Evolutionary conservation across 2,888 invertebrate species (phyloP).

Genomic region (Subacronicta megacephala): DNA sequence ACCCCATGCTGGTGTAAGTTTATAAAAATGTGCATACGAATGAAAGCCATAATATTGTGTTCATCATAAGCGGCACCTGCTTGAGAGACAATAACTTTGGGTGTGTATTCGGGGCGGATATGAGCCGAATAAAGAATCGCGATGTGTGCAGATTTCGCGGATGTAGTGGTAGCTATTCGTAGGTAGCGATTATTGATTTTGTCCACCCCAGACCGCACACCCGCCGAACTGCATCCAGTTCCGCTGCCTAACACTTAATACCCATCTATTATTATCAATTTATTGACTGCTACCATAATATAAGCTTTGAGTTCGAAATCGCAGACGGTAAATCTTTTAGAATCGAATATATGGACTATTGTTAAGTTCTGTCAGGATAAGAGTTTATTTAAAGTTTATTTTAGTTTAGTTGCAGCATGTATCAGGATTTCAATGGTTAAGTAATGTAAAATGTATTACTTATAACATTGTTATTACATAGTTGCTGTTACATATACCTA

Average conservation of each 20-base stretch:
- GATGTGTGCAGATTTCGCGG: slow-evolving; percentile 83
- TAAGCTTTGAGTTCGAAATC: slow-evolving; percentile 35
- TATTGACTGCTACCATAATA: slow-evolving; percentile 71
- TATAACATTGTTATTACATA: too few relatives aligned
- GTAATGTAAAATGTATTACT: too few relatives aligned
- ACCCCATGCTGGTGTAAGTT: slow-evolving; percentile 29
- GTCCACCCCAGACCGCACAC: slow-evolving; percentile 85
- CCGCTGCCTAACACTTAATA: slow-evolving; percentile 72
- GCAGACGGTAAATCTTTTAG: slow-evolving; percentile 25
- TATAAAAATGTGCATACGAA: slow-evolving; percentile 56
- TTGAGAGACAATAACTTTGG: slow-evolving; percentile 73
- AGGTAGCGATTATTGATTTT: slow-evolving; percentile 87
- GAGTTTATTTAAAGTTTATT: slow-evolving; percentile 16
- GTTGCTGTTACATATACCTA: too few relatives aligned
- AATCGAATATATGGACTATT: slow-evolving; percentile 18
- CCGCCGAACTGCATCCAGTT: slow-evolving; percentile 77
- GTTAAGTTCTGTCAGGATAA: slow-evolving; percentile 13
- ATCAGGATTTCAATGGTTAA: not conserved
- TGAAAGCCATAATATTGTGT: slow-evolving; percentile 57
- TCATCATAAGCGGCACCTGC: slow-evolving; percentile 76
- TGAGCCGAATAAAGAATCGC: slow-evolving; percentile 82
- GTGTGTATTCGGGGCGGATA: slow-evolving; percentile 68
- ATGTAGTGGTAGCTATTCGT: slow-evolving; percentile 82
- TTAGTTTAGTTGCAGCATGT: not conserved
- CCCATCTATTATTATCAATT: slow-evolving; percentile 80